Evolutionary conservation across 2,113 vertebrate genomes (phyloP).

Genomic region (Stictonetta naevosa): DNA sequence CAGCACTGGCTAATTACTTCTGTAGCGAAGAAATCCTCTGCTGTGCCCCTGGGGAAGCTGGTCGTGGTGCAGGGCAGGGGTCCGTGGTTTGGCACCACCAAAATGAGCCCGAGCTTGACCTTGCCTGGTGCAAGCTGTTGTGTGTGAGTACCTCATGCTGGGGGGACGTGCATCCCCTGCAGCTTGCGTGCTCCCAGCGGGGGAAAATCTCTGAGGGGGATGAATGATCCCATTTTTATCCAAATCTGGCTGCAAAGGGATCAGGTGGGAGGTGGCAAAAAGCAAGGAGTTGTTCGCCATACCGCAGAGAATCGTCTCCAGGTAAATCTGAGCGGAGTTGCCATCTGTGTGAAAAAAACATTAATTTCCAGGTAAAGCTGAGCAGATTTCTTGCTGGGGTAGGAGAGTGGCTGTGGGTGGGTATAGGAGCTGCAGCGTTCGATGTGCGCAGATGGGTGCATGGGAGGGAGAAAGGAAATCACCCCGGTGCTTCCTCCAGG

Average conservation of each 20-base stretch:
- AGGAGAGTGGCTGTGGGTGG: neutral
- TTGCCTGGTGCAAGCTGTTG: neutral
- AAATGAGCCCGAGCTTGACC: neutral
- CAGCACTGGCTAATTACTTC: neutral
- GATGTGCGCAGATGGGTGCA: rapidly evolving
- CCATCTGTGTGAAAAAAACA: neutral
- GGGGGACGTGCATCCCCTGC: rapidly evolving
- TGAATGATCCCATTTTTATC: rapidly evolving
- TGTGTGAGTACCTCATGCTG: rapidly evolving
- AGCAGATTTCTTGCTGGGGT: rapidly evolving
- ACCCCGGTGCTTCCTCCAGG: neutral
- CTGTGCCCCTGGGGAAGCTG: rapidly evolving
- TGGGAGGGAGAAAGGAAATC: neutral
- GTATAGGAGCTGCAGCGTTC: neutral
- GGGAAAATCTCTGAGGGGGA: rapidly evolving
- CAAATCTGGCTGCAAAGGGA: rapidly evolving
- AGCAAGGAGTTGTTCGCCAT: neutral
- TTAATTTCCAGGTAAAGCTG: neutral
- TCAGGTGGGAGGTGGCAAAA: neutral
- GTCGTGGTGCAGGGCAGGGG: neutral
- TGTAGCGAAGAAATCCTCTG: neutral
- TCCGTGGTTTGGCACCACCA: neutral
- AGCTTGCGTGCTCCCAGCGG: neutral
- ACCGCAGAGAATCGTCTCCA: neutral
- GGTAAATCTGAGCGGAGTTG: neutral